Conservation (phyloP, 2,888 invertebrate species). For the Heliconius charithonia region DNA sequence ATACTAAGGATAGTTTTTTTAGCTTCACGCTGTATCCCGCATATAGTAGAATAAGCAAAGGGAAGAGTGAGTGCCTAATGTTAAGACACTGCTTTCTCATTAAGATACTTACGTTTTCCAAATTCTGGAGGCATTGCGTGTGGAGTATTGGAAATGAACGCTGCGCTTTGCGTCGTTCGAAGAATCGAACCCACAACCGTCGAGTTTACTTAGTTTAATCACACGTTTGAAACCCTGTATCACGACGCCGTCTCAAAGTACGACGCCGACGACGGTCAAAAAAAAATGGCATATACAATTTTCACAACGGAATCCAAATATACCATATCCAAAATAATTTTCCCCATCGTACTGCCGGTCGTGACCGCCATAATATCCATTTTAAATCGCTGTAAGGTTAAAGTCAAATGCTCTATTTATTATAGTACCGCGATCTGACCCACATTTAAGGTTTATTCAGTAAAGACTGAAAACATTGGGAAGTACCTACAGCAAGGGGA, state of each 20-base stretch:
- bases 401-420: constrained; percentile 57
- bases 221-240: neutral
- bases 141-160: neutral
- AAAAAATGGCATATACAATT: neutral
- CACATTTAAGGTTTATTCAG: constrained; percentile 40
- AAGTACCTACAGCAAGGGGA: neutral
- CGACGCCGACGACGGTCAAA: no score
- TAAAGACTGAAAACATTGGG: constrained; percentile 8
- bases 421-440: constrained; percentile 47
- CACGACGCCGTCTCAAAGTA: neutral
- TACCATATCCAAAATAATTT: constrained; percentile 43
- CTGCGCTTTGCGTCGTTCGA: neutral
- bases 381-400: constrained; percentile 61
- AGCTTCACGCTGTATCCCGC: neutral
- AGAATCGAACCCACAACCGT: neutral
- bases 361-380: constrained; percentile 51
- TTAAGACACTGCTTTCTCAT: neutral
- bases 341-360: constrained; percentile 36
- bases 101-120: neutral
- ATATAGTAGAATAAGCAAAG: neutral
- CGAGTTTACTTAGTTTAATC: no score
- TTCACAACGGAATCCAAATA: neutral
- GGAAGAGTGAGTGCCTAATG: neutral
- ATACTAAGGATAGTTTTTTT: no score
- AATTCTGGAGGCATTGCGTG: neutral